These are phyloP conservation scores for Aleiodes alternator DNA, from an alignment of 2,888 invertebrate genomes.

Conservation along the genomic window DNA sequence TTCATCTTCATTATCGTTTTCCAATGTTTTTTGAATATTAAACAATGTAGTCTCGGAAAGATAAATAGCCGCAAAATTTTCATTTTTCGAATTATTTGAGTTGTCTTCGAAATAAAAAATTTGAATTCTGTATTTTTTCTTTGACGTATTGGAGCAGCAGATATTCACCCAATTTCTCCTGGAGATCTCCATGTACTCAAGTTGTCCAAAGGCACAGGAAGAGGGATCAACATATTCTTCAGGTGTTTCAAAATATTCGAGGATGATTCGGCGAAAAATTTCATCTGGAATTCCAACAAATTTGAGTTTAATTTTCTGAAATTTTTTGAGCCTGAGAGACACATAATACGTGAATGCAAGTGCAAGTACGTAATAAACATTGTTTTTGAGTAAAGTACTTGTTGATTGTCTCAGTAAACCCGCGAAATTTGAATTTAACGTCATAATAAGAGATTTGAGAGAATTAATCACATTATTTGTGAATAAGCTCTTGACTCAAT, in stretches of 20 bases:
- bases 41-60: conserved; percentile 65
- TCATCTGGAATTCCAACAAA: conserved; percentile 57
- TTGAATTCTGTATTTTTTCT: conserved; percentile 65
- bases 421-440: conserved; percentile 26
- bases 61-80: conserved; percentile 55
- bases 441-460: conserved; percentile 10
- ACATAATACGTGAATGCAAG: conserved; percentile 61
- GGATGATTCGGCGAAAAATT: conserved; percentile 53
- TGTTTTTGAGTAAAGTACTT: conserved; percentile 53
- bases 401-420: conserved; percentile 45
- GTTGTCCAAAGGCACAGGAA: conserved; percentile 61
- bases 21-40: conserved; percentile 62
- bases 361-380: conserved; percentile 60
- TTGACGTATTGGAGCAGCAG: conserved; percentile 57
- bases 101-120: conserved; percentile 54
- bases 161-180: conserved; percentile 59
- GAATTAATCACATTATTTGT: conserved; percentile 2
- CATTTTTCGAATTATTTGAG: no score
- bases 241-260: conserved; percentile 47
- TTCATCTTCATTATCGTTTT: conserved; percentile 47
- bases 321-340: conserved; percentile 53
- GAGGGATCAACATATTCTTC: conserved; percentile 59
- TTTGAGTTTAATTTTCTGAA: conserved; percentile 54
- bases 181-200: conserved; percentile 35
- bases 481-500: neutral